Evolutionary conservation across 2,113 vertebrate species (phyloP).

Genomic region (Notothenia coriiceps): DNA sequence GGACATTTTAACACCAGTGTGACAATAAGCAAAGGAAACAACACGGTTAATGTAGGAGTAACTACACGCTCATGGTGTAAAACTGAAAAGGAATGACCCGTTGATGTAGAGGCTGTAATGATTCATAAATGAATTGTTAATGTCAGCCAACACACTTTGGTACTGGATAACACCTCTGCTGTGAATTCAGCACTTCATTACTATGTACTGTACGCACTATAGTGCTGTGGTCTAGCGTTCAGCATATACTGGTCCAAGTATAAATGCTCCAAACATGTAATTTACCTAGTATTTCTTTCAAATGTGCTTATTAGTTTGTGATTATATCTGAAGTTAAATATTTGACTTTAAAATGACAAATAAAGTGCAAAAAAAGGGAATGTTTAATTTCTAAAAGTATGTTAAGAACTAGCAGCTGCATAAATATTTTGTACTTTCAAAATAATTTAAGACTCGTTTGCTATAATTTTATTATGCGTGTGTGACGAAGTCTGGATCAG

Average conservation of each 20-base stretch:
- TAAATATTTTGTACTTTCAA: conserved; percentile 22
- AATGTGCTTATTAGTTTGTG: no score
- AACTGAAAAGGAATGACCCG: background rate
- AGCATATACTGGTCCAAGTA: background rate
- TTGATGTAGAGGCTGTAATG: background rate
- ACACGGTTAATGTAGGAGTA: background rate
- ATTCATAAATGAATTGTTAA: no score
- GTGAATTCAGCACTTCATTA: background rate
- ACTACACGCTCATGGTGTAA: background rate
- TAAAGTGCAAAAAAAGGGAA: conserved; percentile 62
- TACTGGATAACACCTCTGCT: background rate
- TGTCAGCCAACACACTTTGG: no score
- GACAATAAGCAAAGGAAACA: background rate
- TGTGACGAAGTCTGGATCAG: conserved; percentile 10
- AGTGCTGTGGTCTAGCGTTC: background rate
- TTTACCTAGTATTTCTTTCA: background rate
- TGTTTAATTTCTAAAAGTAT: conserved; percentile 12
- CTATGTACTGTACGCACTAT: background rate
- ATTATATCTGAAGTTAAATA: background rate
- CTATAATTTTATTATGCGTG: background rate
- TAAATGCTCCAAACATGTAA: background rate
- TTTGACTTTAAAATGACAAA: conserved; percentile 11
- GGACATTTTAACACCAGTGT: background rate
- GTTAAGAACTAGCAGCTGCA: background rate
- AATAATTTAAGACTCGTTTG: conserved; percentile 36